Percentiles rank a stretch among this genome's conserved stretches.
phyloP scores from a whole-genome alignment of 2,113 vertebrate genomes.

The Hiodon tergisus region DNA sequence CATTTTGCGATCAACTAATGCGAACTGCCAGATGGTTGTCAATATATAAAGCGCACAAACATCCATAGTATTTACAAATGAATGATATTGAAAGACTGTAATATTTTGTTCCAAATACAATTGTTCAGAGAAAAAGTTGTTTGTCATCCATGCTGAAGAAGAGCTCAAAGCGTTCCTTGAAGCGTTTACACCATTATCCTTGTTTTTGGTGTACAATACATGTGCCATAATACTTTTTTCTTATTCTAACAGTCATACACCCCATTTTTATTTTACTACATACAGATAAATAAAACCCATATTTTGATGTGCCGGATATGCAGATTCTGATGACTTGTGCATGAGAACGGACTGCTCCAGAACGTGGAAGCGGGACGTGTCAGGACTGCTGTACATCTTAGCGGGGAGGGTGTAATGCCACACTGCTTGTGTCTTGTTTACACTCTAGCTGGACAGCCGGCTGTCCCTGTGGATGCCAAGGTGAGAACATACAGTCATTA shows the following conservation, averaged over 20 bases:
- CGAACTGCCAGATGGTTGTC: constrained; percentile 2
- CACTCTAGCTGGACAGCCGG: constrained; percentile 20
- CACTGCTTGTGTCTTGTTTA: constrained; percentile 20
- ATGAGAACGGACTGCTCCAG: background rate
- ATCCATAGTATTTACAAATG: background rate
- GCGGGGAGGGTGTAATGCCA: background rate
- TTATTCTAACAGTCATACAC: no score
- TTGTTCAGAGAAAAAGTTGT: no score
- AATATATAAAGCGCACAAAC: background rate
- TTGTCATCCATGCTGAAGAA: no score
- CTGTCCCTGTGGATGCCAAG: constrained; percentile 5
- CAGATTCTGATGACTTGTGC: background rate
- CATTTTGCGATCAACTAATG: constrained; percentile 6
- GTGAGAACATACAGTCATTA: constrained; percentile 36
- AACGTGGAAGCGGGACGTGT: constrained; percentile 5
- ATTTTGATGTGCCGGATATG: background rate
- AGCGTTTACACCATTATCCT: no score
- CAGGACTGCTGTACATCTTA: background rate
- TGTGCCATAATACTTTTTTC: no score
- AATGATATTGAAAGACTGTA: no score
- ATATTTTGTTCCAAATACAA: no score
- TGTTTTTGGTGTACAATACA: no score
- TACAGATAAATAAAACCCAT: no score
- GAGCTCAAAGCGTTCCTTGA: no score
- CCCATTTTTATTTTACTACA: no score